Base-by-base conservation (phyloP, 2,797 vertebrate genomes). In the Avahi laniger region DNA sequence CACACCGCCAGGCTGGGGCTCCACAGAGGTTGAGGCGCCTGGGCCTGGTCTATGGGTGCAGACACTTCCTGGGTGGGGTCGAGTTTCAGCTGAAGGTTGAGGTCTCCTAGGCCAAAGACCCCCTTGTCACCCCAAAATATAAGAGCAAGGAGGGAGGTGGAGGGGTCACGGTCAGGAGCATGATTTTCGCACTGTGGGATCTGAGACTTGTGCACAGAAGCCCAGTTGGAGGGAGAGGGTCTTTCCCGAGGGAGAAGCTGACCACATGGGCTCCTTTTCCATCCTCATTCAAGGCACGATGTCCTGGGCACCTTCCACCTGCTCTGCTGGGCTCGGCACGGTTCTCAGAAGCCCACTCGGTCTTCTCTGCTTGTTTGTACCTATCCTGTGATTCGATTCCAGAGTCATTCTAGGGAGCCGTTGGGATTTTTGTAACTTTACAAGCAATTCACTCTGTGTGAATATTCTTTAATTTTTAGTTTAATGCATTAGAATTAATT, bases 271-370 rank as follows among this genome's bases (percentile, higher is more conserved):
- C 3, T 22, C 15, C 5, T 65, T n/a, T 18, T 22, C 6, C 3
- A 0, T 0, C 43, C n/a, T 13, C 9, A 1, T 7, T 3, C 20
- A 5, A 20, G 0, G 30, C 4, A 48, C 20, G 2, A 1, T 0
- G 28, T 15, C 28, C 0, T 2, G 28, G 57, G 48, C 0, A 1
- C 7, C n/a, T 63, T 38, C 35, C 5, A 0, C 2, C 8, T 30
- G 59, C 18, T 5, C 0, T 0, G 20, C 81, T 15, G 10, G 2
- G 5, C 59, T 59, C 41, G 7, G 3, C 9, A 0, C 0, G 4
- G 33, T 5, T 10, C 65, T 30, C 10, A 33, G 26, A 33, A 70
- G 30, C 4, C 24, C 4, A 0, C 0, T 0, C 5, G 0, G 1
- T 70, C 43, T 38, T 41, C 4, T 26, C 14, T 20, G 54, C 4